Evolutionary conservation across 2,888 invertebrate species (phyloP).

Genomic region (Phoenoteleia sp.): DNA sequence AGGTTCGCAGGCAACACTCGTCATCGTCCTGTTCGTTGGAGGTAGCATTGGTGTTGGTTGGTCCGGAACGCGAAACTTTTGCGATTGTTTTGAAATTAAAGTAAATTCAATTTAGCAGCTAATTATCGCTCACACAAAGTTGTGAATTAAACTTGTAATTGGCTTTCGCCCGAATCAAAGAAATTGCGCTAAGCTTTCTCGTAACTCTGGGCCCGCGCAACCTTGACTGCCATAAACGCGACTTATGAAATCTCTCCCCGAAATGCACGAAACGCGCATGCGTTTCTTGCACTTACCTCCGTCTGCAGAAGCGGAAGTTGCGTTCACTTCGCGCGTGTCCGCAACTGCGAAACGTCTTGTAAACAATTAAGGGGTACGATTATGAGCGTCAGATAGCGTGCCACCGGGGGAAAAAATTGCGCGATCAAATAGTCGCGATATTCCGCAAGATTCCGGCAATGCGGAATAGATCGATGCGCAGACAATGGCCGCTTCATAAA

Average conservation of each 20-base stretch:
- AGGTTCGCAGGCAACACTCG: constrained; percentile 43
- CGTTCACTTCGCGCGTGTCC: constrained; percentile 65
- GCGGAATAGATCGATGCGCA: constrained; percentile 18
- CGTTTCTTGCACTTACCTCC: not conserved
- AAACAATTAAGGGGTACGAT: constrained; percentile 60
- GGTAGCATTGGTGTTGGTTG: constrained; percentile 29
- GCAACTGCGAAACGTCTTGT: constrained; percentile 63
- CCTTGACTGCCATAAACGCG: constrained; percentile 59
- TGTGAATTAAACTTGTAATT: constrained; percentile 85
- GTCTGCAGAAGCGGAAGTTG: constrained; percentile 49
- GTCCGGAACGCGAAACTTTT: constrained; percentile 77
- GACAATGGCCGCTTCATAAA: constrained; percentile 36
- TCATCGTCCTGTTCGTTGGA: constrained; percentile 45
- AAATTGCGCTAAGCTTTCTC: constrained; percentile 69
- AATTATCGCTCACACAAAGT: constrained; percentile 85
- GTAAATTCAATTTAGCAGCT: constrained; percentile 85
- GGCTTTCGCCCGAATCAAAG: constrained; percentile 84
- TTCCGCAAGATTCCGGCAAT: not conserved
- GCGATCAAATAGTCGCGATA: constrained; percentile 4
- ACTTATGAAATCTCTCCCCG: constrained; percentile 53
- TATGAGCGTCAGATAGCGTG: not conserved
- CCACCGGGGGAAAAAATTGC: not conserved
- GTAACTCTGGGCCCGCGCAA: constrained; percentile 47
- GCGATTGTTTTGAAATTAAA: constrained; percentile 84
- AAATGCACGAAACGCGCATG: constrained; percentile 31